Evolutionary conservation across 2,113 vertebrate genomes (phyloP).

Genomic region (Callipepla californica): DNA sequence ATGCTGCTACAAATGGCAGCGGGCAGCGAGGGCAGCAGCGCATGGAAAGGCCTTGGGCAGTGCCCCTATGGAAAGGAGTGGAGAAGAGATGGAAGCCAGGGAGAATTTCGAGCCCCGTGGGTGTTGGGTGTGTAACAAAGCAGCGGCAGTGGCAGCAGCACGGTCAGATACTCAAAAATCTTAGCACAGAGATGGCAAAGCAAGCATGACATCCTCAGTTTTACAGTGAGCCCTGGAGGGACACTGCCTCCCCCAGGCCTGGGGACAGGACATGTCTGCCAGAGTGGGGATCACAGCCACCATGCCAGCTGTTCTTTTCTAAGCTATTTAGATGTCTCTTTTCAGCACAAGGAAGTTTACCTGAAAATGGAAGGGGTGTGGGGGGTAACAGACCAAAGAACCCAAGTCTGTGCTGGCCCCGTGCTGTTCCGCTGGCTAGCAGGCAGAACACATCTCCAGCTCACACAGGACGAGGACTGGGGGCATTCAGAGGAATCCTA

Average conservation of each 20-base stretch:
- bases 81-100: slow-evolving; percentile 67
- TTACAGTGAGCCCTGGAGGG: slow-evolving; percentile 67
- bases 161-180: slow-evolving; percentile 77
- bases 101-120: slow-evolving; percentile 81
- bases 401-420: not conserved
- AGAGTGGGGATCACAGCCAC: not conserved
- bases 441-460: not conserved
- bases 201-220: slow-evolving; percentile 78
- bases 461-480: not conserved
- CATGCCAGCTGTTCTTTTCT: not conserved
- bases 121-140: slow-evolving; percentile 72
- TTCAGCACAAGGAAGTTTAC: not conserved
- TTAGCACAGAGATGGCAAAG: slow-evolving; percentile 81
- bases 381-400: not conserved
- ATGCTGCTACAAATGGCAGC: accelerated
- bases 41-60: slow-evolving; percentile 4
- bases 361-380: not conserved
- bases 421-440: not conserved
- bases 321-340: not conserved
- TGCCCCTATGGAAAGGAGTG: slow-evolving; percentile 6
- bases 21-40: not conserved
- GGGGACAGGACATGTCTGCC: not conserved
- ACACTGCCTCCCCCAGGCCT: slow-evolving; percentile 19
- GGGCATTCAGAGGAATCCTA: not conserved
- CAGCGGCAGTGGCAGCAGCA: slow-evolving; percentile 76